Evolutionary conservation across 2,113 vertebrate genomes (phyloP), one percentile per base, ranked within the genome.

Genomic region (Lathamus discolor): DNA sequence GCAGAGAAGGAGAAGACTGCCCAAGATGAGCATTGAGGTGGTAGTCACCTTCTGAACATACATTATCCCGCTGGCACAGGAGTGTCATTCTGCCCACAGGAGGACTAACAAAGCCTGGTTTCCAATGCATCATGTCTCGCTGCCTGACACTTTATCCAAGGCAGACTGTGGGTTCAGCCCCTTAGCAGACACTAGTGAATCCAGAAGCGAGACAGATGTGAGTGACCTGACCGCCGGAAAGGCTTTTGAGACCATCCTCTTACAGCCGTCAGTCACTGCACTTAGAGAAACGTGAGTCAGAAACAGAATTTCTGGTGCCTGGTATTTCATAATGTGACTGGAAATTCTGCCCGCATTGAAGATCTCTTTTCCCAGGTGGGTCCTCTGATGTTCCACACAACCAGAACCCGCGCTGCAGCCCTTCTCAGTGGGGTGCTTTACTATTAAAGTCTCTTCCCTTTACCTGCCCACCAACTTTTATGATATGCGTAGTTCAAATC

Each of bases 401-500:
- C 48, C 92, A 83, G 82, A 80, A 90, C 52, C 29, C 35, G 11
- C 1, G 6, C 29, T 20, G 64, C 46, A 95, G 77, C 81, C 73
- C 51, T 74, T 55, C 92, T 85, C 81, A 68, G 51, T 41, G 55
- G 55, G 51, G 28, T 49, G 62, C 94, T 73, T 35, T 77, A 27
- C 70, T 55, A 12, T 27, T 76, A 49, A 67, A 86, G 48, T 46
- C 51, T 68, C 70, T 85, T 69, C 43, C 14, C 70, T 73, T 64
- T 76, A 76, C 67, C 88, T 93, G 52, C 62, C 66, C 62, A 55
- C 52, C 57, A 83, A 39, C 62, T 66, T 72, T 64, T 49, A 88
- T 62, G 75, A 68, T 88, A 79, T 11, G 12, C 39, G 44, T 62
- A 48, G 66, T 83, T 92, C 69, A 83, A 94, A 91, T 19, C 78